phyloP scores from a whole-genome alignment of 2,113 vertebrate species.

The Speoplatyrhinus poulsoni region DNA sequence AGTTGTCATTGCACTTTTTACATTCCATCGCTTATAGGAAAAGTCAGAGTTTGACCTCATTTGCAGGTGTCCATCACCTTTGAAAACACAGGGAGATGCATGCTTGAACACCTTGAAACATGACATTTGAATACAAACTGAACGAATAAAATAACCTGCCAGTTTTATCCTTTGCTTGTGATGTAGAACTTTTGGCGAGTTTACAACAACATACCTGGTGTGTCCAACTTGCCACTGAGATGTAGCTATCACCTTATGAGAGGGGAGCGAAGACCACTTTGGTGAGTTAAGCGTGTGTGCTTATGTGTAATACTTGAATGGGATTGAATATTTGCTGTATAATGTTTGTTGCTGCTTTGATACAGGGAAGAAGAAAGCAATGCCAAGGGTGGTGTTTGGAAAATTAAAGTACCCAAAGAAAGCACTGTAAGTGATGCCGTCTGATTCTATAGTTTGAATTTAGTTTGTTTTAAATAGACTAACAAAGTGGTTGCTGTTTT shows the following conservation, averaged over 20 bases:
- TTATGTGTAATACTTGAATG: background rate
- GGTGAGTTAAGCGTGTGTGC: slow-evolving; percentile 71
- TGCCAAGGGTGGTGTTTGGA: slow-evolving; percentile 93
- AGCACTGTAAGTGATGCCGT: slow-evolving; percentile 80
- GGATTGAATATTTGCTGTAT: background rate
- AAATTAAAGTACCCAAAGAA: slow-evolving; percentile 96
- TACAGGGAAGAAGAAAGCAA: slow-evolving; percentile 96
- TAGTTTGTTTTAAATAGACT: background rate
- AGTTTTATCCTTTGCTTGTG: slow-evolving; percentile 31
- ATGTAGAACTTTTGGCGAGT: slow-evolving; percentile 94
- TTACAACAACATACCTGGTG: slow-evolving; percentile 94
- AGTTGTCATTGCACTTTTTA: background rate
- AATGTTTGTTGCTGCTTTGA: slow-evolving; percentile 1
- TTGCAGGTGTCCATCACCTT: background rate
- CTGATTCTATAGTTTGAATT: background rate
- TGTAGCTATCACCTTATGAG: slow-evolving; percentile 96
- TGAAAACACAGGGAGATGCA: too few relatives aligned
- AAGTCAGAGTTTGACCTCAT: background rate
- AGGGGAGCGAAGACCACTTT: slow-evolving; percentile 90
- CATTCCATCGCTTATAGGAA: background rate
- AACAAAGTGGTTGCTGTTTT: slow-evolving; percentile 5
- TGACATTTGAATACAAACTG: background rate
- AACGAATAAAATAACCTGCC: slow-evolving; percentile 25
- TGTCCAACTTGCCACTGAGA: slow-evolving; percentile 85
- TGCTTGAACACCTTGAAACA: too few relatives aligned